Base-by-base conservation (phyloP, 2,797 vertebrate genomes). In the Spinibarbus caldwelli region DNA sequence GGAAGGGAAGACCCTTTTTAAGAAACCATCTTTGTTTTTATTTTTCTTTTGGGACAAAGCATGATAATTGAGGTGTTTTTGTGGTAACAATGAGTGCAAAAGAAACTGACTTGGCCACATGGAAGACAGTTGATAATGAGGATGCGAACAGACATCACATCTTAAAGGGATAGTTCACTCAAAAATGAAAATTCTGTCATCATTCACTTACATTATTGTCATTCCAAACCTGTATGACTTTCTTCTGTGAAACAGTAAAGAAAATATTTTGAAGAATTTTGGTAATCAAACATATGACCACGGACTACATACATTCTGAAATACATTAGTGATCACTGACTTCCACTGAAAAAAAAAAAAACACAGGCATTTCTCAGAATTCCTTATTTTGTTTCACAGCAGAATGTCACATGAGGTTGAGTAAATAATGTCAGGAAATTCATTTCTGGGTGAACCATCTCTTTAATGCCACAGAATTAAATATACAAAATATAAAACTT, bases 1-100 rank as follows among this genome's bases (percentile, higher is more conserved):
- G 73, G 49, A 70, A 70, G 38, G 29, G 36, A n/a, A 59, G 29
- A 77, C 72, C 45, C 8, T 77, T 43, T 66, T 77, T 19, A 68
- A 66, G n/a, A 52, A 68, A 21, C 47, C 23, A 2, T 68, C 23
- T n/a, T n/a, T n/a, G n/a, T 54, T 38, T 64, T 19, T 73, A 26
- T 31, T 72, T 59, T 82, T 43, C 15, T 10, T 31, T 21, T 1
- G 31, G 17, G 71, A 43, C 31, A 83, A 49, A 66, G 43, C 29
- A 29, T 15, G 45, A 67, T 49, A 66, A 36, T 76, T 83, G n/a
- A 21, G 3, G 43, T 31, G 43, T 59, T 82, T 73, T 41, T 31
- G 29, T 26, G 57, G 41, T 43, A 45, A 82, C 26, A 45, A 7
- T 15, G 21, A 72, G 38, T 62, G 52, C 11, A 71, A 31, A 71